These are phyloP conservation scores for Hymenochirus boettgeri DNA, from an alignment of 2,113 vertebrate species.

Conservation along the genomic window DNA sequence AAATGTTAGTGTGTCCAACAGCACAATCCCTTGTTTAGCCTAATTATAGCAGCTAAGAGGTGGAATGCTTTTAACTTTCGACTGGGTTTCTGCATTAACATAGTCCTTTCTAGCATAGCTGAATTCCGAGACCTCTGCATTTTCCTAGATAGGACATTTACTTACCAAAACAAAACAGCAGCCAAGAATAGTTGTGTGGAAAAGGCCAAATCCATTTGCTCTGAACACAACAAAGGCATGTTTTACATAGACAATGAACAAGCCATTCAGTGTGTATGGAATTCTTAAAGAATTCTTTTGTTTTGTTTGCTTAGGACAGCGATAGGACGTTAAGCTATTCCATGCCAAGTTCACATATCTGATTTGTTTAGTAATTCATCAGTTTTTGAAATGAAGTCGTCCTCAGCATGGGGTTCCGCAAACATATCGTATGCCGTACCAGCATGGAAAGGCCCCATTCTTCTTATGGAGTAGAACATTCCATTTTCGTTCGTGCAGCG, in stretches of 20 bases:
- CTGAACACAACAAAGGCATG: constrained; percentile 3
- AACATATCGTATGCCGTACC: too few relatives aligned
- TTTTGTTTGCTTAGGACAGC: neutral
- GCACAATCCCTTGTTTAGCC: neutral
- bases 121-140: constrained; percentile 34
- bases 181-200: constrained; percentile 20
- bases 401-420: neutral
- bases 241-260: neutral
- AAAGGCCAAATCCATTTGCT: neutral
- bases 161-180: constrained; percentile 40
- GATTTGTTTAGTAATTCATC: constrained; percentile 1
- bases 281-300: neutral
- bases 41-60: neutral
- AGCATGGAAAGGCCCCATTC: too few relatives aligned
- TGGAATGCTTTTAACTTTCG: neutral
- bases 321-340: neutral
- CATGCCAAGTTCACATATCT: constrained; percentile 3
- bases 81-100: neutral
- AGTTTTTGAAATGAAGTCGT: neutral
- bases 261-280: neutral
- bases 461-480: too few relatives aligned
- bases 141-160: constrained; percentile 28
- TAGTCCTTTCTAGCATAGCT: constrained; percentile 25
- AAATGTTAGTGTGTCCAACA: constrained; percentile 17
- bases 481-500: too few relatives aligned